Evolutionary conservation across 1,140 invertebrate species (phyloP).

Genomic region (Ceratina calcarata): DNA sequence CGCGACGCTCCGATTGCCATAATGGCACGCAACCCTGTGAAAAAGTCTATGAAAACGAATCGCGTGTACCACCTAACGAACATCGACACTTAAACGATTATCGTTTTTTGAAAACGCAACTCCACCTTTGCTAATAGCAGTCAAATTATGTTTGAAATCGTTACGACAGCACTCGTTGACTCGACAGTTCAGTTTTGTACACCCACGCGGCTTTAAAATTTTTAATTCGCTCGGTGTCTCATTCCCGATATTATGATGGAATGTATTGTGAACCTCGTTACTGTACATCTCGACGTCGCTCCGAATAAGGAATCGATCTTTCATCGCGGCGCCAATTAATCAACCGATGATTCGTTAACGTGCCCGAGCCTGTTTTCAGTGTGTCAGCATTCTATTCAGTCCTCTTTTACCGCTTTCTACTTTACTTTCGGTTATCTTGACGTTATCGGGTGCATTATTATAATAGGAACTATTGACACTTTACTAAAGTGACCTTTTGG

Average conservation of each 20-base stretch:
- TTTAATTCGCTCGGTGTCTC: neutral
- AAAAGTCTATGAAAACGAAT: too few relatives aligned
- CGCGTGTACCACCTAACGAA: too few relatives aligned
- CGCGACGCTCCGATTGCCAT: constrained; percentile 7
- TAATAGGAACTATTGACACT: neutral
- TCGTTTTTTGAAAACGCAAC: neutral
- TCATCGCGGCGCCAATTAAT: neutral
- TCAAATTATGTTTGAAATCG: neutral
- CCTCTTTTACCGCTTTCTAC: neutral
- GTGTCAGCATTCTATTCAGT: too few relatives aligned
- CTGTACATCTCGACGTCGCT: neutral
- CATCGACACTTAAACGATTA: too few relatives aligned
- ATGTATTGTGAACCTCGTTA: neutral
- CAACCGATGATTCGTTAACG: neutral
- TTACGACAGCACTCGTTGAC: neutral
- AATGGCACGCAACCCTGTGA: neutral
- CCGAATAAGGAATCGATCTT: neutral
- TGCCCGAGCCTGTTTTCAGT: too few relatives aligned
- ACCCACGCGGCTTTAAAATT: too few relatives aligned
- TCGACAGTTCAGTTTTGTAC: neutral
- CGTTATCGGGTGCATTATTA: neutral
- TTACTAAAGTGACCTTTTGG: neutral
- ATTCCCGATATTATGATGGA: neutral
- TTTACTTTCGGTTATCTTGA: neutral
- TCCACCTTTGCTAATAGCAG: neutral